Percentiles rank a stretch among this genome's conserved stretches.
Conservation (phyloP, 2,888 invertebrate species). For the Anodontia alba region DNA sequence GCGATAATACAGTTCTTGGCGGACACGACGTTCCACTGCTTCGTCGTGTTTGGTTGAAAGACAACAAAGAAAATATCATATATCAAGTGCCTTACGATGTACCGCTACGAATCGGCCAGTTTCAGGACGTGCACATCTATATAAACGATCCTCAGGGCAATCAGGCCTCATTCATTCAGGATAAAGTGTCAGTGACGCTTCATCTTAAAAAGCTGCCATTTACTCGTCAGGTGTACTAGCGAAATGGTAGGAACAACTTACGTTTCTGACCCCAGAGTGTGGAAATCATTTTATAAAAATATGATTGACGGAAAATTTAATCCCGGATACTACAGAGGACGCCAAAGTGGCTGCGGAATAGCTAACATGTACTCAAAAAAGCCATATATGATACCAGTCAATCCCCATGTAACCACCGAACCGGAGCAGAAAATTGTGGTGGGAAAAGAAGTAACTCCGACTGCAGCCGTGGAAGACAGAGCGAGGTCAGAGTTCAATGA, state of each 20-base stretch:
- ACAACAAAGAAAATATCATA: neutral
- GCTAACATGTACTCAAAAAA: constrained; percentile 34
- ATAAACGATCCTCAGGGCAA: neutral
- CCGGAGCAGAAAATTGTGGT: neutral
- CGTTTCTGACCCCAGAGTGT: neutral
- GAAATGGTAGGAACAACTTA: constrained; percentile 22
- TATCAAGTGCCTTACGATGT: neutral
- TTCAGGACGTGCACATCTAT: neutral
- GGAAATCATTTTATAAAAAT: neutral
- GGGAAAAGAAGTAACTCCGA: constrained; percentile 21
- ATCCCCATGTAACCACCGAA: constrained; percentile 1
- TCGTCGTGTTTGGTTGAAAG: neutral
- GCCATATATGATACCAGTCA: constrained; percentile 36
- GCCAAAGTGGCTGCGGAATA: constrained; percentile 27
- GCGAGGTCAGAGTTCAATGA: constrained; percentile 33
- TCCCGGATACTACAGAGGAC: constrained; percentile 31
- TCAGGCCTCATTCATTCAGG: neutral
- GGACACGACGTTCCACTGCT: neutral
- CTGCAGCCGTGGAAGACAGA: constrained; percentile 33
- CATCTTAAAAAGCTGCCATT: neutral
- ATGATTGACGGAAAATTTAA: neutral
- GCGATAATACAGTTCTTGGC: neutral
- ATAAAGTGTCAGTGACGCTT: neutral
- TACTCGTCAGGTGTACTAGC: neutral
- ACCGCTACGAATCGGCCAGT: neutral